These are phyloP conservation scores for Typhlomys cinereus DNA, from an alignment of 2,113 vertebrate genomes.

Conservation along the genomic window DNA sequence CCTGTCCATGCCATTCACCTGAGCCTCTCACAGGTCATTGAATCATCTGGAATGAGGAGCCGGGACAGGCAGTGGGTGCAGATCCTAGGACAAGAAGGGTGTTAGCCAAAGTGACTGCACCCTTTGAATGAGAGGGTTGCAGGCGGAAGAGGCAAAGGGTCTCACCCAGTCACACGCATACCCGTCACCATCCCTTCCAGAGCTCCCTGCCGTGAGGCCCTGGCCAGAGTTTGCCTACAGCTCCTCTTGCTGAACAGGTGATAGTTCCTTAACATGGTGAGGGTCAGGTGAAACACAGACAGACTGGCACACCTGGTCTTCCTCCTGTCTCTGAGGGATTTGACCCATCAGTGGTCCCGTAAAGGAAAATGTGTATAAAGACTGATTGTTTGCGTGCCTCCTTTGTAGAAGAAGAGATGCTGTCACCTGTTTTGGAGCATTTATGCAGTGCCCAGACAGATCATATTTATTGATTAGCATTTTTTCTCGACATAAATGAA, in stretches of 20 bases:
- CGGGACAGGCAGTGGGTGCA: not conserved
- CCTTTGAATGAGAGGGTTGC: not conserved
- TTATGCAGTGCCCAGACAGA: not conserved
- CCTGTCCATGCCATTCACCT: rapidly evolving
- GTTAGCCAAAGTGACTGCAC: not conserved
- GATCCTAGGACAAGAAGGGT: not conserved
- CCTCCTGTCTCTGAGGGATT: not conserved
- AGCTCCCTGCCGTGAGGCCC: no score
- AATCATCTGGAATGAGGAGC: not conserved
- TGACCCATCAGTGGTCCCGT: not conserved
- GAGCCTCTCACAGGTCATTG: not conserved
- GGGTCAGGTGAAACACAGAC: not conserved
- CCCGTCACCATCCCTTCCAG: no score
- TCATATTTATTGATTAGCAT: constrained; percentile 7
- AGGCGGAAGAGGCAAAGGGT: not conserved
- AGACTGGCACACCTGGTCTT: not conserved
- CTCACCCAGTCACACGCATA: not conserved
- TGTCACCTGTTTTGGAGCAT: constrained; percentile 22
- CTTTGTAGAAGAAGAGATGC: constrained; percentile 50
- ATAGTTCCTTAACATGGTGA: not conserved
- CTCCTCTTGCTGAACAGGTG: not conserved
- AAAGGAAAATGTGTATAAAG: constrained; percentile 31
- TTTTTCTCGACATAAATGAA: constrained; percentile 21
- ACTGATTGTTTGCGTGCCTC: constrained; percentile 46
- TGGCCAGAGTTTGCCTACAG: no score